Base-by-base conservation (phyloP, 2,888 invertebrate genomes). In the Amitus sp. region DNA sequence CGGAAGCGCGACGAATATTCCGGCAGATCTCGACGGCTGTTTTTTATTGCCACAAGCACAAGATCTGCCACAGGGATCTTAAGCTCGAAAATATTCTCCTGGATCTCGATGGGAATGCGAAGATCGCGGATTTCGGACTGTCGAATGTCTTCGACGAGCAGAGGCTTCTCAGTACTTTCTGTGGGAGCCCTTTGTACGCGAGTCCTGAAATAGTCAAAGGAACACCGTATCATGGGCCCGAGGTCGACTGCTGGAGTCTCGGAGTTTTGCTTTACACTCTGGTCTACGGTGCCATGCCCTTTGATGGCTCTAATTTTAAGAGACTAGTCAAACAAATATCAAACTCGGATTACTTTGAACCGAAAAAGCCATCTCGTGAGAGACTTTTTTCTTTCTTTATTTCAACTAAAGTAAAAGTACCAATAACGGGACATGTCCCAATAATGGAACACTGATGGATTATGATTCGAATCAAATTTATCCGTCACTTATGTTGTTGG, bases 241-340 rank as follows among this genome's bases (percentile, higher is more conserved):
- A 99, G 88, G 97, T 92, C 47, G 92, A 93, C 78, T 92, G 92
- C 79, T 93, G 92, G 98, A 98, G 98, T 18, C 84, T 99, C 63
- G 99, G 98, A 52, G 98, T 99, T 46, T 87, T 99, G 45, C 86
- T 99, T 7, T 99, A 99, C 83, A 98, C 98, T 43, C 87, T 99
- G 76, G 98, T 99, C 69, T 99, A 98, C 82, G 98, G 98, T 72
- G 96, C 98, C 67, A 99, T 99, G 99, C 99, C 94, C 50, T 98
- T 98, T 82, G 98, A 98, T 84, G 98, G 98, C 62, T 95, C 96
- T 65, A 97, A 98, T 85, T 98, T 98, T 84, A 96, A 96, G 83
- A 89, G 95, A 75, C 89, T 99, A 77, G 96, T 97, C 66, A 92
- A 94, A 79, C 97, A 98, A 84, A 98, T 98, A 79, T 96, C 97